Evolutionary conservation across 2,797 vertebrate species (phyloP), one percentile per base, ranked within the genome.

Genomic region (Amniataba percoides): DNA sequence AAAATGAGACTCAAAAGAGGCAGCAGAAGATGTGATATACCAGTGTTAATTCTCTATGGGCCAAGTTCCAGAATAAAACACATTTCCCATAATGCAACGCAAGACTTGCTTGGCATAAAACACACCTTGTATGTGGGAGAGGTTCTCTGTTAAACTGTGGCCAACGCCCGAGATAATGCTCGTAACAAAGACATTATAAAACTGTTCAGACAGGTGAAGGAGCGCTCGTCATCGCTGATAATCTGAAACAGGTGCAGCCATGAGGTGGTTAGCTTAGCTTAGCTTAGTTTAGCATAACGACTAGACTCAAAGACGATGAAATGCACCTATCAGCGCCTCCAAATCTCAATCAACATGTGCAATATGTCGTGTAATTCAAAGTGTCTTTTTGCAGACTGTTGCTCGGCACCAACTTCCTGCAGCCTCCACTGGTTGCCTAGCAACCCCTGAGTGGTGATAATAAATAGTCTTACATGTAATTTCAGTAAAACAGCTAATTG

Each of bases 31-130:
- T 14, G 5, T 9, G n/a, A 16, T 21, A 5, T 3, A 39, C 36
- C 6, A 0, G n/a, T 18, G 0, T 36, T 57, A 21, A 40, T n/a
- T 59, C 36, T 59, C 7, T 4, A 21, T 14, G n/a, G 16, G 10
- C 39, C 12, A 58, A 12, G 1, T 11, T 12, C 48, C n/a, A 21
- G n/a, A 21, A 57, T 19, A 39, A 3, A 3, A 5, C 15, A 15
- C 36, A 58, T 40, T 59, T 59, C 34, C 56, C n/a, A 40, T 59
- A 4, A 40, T 59, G n/a, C 56, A 59, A 21, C 56, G 21, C 19
- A 39, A 57, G 5, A n/a, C 31, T 36, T 16, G 43, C 15, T 16
- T 18, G 18, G 11, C 46, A 9, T 18, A 31, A 55, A 16, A 23
- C 23, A 14, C 9, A 48, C 18, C 7, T 27, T 31, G 14, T 55